Evolutionary conservation across 2,113 vertebrate species (phyloP).

Genomic region (Formicarius rufipectus): DNA sequence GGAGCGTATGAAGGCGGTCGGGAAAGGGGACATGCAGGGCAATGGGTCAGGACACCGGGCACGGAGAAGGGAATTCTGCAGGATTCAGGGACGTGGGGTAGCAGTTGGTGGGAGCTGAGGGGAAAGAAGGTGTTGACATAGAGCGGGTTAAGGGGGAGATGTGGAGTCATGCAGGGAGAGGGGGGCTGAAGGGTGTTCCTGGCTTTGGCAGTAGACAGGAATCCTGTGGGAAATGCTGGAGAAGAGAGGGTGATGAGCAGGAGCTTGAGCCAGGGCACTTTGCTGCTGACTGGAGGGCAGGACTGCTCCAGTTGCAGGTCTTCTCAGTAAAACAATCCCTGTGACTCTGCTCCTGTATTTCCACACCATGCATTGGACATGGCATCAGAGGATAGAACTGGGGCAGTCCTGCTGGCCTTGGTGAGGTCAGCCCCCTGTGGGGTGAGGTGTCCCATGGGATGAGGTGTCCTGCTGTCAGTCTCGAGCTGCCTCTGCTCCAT

Average conservation of each 20-base stretch:
- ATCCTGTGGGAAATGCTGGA: not conserved
- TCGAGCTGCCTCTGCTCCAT: not conserved
- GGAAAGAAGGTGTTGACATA: not conserved
- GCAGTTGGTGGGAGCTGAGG: not conserved
- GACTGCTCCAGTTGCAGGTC: not conserved
- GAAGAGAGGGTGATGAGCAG: not conserved
- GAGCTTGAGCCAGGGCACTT: not conserved
- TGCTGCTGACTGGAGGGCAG: not conserved
- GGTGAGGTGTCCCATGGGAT: not conserved
- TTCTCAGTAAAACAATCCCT: not conserved
- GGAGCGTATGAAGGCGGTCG: not conserved
- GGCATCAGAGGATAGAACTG: not conserved
- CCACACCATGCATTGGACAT: accelerated
- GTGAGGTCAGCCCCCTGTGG: not conserved
- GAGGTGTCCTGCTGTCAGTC: not conserved
- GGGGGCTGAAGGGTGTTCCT: not conserved
- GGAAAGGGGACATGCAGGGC: no score
- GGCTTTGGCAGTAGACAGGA: not conserved
- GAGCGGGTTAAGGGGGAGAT: not conserved
- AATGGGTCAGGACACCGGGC: not conserved
- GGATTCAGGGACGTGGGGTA: not conserved
- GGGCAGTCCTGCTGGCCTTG: not conserved
- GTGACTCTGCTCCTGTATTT: not conserved
- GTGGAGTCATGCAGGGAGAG: not conserved
- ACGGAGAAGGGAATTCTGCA: not conserved